Evolutionary conservation across 2,113 vertebrate genomes (phyloP).

Genomic region (Malurus melanocephalus): DNA sequence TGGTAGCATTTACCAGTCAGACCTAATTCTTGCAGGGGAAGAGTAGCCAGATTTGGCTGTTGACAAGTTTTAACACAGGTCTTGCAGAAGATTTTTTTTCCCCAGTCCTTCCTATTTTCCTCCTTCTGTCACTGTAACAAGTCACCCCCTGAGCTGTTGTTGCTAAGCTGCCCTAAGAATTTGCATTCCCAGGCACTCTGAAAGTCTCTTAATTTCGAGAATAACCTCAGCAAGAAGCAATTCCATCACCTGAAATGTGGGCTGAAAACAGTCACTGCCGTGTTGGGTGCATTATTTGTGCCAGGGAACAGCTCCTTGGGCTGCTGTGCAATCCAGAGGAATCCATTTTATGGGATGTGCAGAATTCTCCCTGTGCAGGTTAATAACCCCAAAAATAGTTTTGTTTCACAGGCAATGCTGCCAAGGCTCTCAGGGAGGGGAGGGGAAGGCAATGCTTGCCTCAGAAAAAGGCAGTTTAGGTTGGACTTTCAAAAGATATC

Average conservation of each 20-base stretch:
- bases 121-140: not conserved
- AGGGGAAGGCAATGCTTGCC: not conserved
- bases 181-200: constrained; percentile 11
- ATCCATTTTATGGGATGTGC: not conserved
- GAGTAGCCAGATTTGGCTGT: not conserved
- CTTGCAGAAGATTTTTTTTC: not conserved
- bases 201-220: not conserved
- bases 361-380: not conserved
- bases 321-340: not conserved
- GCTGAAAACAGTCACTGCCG: not conserved
- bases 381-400: not conserved
- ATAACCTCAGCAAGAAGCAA: not conserved
- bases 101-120: not conserved
- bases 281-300: not conserved
- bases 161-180: constrained; percentile 25
- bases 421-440: not conserved
- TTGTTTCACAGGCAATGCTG: not conserved
- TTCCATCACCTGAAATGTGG: not conserved
- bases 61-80: not conserved
- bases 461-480: not conserved
- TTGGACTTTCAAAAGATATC: not conserved
- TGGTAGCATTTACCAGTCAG: not conserved
- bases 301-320: not conserved
- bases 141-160: not conserved
- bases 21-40: not conserved